phyloP scores from a whole-genome alignment of 2,888 invertebrate genomes.

The Spodoptera exigua region DNA sequence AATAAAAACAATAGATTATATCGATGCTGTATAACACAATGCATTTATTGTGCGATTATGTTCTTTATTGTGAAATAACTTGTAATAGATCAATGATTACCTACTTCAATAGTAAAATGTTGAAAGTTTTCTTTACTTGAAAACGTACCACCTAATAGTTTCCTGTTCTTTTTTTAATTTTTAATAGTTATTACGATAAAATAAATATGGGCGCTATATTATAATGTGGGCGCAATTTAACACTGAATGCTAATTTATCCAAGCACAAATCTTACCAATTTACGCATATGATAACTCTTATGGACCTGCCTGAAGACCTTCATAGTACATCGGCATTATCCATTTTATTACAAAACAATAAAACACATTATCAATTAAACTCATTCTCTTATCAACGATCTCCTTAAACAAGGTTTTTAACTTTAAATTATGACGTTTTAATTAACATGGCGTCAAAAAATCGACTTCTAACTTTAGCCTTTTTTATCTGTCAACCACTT shows the following conservation, averaged over 20 bases:
- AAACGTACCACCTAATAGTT: neutral
- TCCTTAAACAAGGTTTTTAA: conserved; percentile 59
- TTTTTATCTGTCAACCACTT: conserved; percentile 60
- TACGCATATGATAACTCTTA: neutral
- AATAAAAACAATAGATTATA: conserved; percentile 53
- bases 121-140: too few relatives aligned
- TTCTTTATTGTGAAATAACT: conserved; percentile 37
- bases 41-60: conserved; percentile 43
- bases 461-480: conserved; percentile 60
- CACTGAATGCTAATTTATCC: too few relatives aligned
- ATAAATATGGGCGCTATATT: too few relatives aligned
- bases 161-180: conserved; percentile 2
- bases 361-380: conserved; percentile 28
- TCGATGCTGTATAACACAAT: conserved; percentile 46
- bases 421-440: conserved; percentile 68
- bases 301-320: neutral
- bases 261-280: too few relatives aligned
- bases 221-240: too few relatives aligned
- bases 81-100: conserved; percentile 9
- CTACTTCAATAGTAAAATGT: too few relatives aligned
- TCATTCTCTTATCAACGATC: conserved; percentile 45
- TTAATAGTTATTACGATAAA: too few relatives aligned
- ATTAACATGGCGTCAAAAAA: conserved; percentile 63
- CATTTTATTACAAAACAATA: conserved; percentile 26
- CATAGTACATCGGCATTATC: neutral